Evolutionary conservation across 2,797 vertebrate genomes (phyloP).

Genomic region (Sternarchorhynchus goeldii): DNA sequence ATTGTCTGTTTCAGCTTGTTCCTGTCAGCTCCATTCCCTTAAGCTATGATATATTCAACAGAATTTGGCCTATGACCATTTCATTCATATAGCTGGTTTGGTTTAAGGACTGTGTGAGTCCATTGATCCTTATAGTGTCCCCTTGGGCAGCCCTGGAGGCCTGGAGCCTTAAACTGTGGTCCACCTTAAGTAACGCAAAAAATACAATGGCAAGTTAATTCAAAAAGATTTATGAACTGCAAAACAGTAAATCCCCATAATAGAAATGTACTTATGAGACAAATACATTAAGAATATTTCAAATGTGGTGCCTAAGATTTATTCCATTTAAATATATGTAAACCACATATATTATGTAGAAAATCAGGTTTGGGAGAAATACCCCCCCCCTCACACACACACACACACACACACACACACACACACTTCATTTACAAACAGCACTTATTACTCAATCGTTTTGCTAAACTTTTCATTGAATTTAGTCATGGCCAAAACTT

Average conservation of each 20-base stretch:
- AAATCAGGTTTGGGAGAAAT: too few species aligned
- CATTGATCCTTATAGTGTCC: slow-evolving; percentile 7
- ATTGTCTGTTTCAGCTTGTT: slow-evolving; percentile 7
- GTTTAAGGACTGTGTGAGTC: background rate
- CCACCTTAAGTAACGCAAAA: slow-evolving; percentile 17
- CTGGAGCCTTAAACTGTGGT: slow-evolving; percentile 15
- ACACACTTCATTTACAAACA: too few species aligned
- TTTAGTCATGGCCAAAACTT: too few species aligned
- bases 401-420: too few species aligned
- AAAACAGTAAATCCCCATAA: slow-evolving; percentile 14
- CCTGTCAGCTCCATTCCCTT: slow-evolving; percentile 25
- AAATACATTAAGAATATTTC: slow-evolving; percentile 5
- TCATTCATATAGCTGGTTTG: slow-evolving; percentile 6
- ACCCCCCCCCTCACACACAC: too few species aligned
- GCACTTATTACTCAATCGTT: too few species aligned
- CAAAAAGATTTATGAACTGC: slow-evolving; percentile 5
- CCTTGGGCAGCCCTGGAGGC: slow-evolving; percentile 1
- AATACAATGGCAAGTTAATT: background rate
- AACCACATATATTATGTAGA: background rate
- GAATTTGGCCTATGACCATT: slow-evolving; percentile 24
- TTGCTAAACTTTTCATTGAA: too few species aligned
- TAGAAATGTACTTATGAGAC: slow-evolving; percentile 12
- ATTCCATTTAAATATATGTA: background rate
- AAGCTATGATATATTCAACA: slow-evolving; percentile 21
- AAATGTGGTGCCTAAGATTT: background rate